Conservation (phyloP, 1,140 invertebrate species). For the Colletes gigas region DNA sequence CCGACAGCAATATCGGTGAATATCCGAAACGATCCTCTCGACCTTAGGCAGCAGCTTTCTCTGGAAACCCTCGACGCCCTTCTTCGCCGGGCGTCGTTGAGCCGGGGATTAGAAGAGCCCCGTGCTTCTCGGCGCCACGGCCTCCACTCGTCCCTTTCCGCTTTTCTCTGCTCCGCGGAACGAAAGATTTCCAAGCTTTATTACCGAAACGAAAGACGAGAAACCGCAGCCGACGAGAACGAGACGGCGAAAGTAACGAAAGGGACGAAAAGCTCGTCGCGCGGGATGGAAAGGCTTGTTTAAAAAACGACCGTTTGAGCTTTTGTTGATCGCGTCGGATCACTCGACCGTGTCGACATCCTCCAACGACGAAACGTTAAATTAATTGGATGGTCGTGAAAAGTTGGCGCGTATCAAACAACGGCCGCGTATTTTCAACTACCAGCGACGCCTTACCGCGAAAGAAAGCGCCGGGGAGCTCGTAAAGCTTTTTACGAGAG, state of each 20-base stretch:
- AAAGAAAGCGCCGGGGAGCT: neutral
- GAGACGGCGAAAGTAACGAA: slow-evolving; percentile 13
- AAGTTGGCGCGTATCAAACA: neutral
- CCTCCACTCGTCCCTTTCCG: neutral
- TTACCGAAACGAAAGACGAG: slow-evolving; percentile 28
- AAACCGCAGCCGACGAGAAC: neutral
- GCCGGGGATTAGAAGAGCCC: slow-evolving; percentile 48
- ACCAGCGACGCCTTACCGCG: neutral
- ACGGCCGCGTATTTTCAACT: neutral
- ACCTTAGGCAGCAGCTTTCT: neutral
- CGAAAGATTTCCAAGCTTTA: slow-evolving; percentile 34
- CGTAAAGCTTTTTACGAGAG: neutral
- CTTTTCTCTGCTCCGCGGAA: neutral
- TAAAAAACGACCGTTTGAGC: neutral
- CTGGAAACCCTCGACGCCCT: neutral
- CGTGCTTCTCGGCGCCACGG: neutral
- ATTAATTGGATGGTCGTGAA: neutral
- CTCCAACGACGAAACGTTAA: slow-evolving; percentile 1
- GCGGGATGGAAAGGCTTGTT: neutral
- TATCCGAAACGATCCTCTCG: slow-evolving; percentile 16
- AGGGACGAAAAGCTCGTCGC: neutral
- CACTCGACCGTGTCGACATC: neutral
- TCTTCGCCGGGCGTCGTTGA: slow-evolving; percentile 18
- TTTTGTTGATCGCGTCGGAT: neutral
- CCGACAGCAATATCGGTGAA: slow-evolving; percentile 46